Conservation (phyloP, 2,113 vertebrate species). For the Oreochromis niloticus region DNA sequence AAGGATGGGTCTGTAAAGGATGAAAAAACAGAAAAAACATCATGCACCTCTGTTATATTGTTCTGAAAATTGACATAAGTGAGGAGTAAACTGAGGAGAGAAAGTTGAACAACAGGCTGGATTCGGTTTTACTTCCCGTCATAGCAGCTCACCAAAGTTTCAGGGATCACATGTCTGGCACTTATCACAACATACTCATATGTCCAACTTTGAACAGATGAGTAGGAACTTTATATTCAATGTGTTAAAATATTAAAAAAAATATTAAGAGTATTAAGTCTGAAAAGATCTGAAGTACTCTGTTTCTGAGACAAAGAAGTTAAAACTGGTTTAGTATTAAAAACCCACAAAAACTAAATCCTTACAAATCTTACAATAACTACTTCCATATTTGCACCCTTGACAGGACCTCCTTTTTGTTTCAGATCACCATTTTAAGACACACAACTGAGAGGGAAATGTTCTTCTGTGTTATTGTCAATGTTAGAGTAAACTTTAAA, state of each 20-base stretch:
- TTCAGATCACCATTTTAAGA: background rate
- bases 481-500: background rate
- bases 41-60: background rate
- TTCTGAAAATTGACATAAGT: background rate
- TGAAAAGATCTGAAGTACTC: background rate
- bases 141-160: background rate
- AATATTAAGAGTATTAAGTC: background rate
- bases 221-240: background rate
- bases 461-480: background rate
- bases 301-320: background rate
- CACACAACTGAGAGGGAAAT: background rate
- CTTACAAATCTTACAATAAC: background rate
- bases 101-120: background rate
- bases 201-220: background rate
- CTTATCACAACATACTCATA: background rate
- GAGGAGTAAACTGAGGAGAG: background rate
- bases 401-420: background rate
- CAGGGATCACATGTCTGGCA: slow-evolving; percentile 3
- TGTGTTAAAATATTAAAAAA: background rate
- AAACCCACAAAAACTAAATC: background rate
- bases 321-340: background rate
- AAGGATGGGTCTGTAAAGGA: background rate
- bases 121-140: slow-evolving; percentile 21
- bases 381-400: background rate
- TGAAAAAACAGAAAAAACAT: background rate